phyloP scores from a whole-genome alignment of 2,888 invertebrate genomes.

The Heteromurus nitidus region DNA sequence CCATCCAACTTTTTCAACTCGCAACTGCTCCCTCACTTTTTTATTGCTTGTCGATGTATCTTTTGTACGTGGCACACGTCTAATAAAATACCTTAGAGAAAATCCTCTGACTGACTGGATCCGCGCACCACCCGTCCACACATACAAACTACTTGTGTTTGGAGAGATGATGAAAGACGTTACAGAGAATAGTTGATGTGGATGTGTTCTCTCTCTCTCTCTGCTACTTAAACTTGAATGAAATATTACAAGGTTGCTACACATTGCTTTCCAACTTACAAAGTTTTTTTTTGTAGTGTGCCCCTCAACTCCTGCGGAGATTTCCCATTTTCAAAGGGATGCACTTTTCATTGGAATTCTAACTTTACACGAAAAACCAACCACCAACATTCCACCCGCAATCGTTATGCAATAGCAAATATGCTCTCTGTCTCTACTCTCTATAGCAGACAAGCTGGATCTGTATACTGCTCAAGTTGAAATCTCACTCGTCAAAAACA shows the following conservation, averaged over 20 bases:
- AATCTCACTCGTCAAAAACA: too few relatives aligned
- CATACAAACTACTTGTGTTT: too few relatives aligned
- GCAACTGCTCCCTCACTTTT: neutral
- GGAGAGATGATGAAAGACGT: neutral
- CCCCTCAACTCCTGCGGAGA: neutral
- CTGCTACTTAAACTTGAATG: too few relatives aligned
- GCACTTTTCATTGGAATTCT: conserved; percentile 1
- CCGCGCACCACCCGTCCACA: too few relatives aligned
- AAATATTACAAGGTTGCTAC: neutral
- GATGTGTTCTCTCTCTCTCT: too few relatives aligned
- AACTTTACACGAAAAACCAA: conserved; percentile 2
- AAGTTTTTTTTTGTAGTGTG: neutral
- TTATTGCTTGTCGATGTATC: neutral
- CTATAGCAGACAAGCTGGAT: neutral
- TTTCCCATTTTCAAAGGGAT: neutral
- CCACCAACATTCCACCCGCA: too few relatives aligned
- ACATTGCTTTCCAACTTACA: neutral
- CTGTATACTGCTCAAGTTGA: too few relatives aligned
- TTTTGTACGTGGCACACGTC: too few relatives aligned
- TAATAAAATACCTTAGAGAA: too few relatives aligned
- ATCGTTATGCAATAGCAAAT: too few relatives aligned
- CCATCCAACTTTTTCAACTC: conserved; percentile 2
- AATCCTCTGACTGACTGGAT: too few relatives aligned
- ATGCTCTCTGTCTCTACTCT: neutral
- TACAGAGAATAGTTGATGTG: conserved; percentile 4